phyloP scores from a whole-genome alignment of 2,113 vertebrate species.

The Glaucomys volans region DNA sequence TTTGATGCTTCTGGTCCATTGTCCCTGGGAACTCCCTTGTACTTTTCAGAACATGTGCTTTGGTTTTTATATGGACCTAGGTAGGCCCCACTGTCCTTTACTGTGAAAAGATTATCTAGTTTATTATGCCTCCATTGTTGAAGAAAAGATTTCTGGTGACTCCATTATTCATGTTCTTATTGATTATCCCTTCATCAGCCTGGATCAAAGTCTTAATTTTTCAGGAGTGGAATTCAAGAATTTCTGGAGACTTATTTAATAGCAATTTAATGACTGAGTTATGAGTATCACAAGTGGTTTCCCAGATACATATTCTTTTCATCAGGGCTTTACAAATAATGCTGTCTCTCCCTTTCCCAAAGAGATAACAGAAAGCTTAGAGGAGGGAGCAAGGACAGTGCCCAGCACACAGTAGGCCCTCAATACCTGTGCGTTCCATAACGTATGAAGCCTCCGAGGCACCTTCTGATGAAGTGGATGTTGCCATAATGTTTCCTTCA shows the following conservation, averaged over 20 bases:
- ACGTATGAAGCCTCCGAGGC: background rate
- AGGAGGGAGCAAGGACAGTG: background rate
- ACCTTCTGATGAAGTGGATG: background rate
- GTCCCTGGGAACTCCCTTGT: background rate
- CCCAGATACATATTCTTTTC: background rate
- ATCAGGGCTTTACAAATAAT: background rate
- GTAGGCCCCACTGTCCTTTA: background rate
- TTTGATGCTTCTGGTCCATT: background rate
- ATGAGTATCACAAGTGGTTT: background rate
- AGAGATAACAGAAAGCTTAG: background rate
- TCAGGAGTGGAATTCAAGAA: background rate
- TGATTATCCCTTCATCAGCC: background rate
- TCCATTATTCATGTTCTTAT: background rate
- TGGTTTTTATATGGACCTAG: background rate
- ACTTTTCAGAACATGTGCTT: background rate
- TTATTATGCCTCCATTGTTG: background rate
- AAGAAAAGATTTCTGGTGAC: background rate
- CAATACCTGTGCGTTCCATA: background rate
- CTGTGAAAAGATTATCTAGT: background rate
- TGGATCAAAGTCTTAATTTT: constrained; percentile 30
- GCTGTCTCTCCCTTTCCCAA: background rate
- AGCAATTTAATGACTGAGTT: background rate
- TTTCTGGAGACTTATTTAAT: background rate
- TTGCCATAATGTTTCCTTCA: background rate
- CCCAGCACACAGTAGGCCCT: background rate